phyloP scores from a whole-genome alignment of 2,113 vertebrate species.

The Epinephelus cyanopodus region DNA sequence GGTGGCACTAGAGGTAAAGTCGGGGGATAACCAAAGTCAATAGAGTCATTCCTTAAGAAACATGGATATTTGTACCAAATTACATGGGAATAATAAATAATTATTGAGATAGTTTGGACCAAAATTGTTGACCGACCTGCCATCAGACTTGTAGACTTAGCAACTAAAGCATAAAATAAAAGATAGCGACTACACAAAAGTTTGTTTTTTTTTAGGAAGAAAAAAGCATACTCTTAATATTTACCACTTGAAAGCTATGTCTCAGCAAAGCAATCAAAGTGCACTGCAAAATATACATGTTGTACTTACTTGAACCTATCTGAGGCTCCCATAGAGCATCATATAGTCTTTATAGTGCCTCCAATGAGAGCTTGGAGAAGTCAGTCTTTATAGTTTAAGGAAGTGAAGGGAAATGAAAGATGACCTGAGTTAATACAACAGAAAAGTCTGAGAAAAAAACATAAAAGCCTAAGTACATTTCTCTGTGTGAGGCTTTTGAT shows the following conservation, averaged over 20 bases:
- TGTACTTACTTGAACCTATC: conserved; percentile 22
- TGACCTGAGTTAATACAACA: conserved; percentile 7
- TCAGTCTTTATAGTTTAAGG: conserved; percentile 32
- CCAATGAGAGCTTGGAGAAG: conserved; percentile 44
- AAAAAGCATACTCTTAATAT: background rate
- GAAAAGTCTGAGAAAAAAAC: background rate
- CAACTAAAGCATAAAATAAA: background rate
- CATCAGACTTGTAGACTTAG: too few species aligned
- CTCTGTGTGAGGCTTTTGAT: conserved; percentile 46
- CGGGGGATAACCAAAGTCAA: background rate
- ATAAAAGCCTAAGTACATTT: conserved; percentile 6
- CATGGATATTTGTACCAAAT: background rate
- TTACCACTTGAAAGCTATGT: background rate
- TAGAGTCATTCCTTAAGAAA: too few species aligned
- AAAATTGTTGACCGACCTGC: background rate
- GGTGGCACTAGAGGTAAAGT: too few species aligned
- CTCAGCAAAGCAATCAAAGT: background rate
- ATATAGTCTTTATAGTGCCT: conserved; percentile 19
- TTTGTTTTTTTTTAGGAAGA: background rate
- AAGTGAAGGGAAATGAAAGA: conserved; percentile 42
- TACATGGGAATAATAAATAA: background rate
- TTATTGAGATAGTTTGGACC: background rate
- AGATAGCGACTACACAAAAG: background rate
- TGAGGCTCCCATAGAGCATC: conserved; percentile 14
- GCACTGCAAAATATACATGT: conserved; percentile 6